Percentiles rank a stretch among this genome's conserved stretches.
phyloP scores from a whole-genome alignment of 2,888 invertebrate genomes.

The Plebejus melissa region DNA sequence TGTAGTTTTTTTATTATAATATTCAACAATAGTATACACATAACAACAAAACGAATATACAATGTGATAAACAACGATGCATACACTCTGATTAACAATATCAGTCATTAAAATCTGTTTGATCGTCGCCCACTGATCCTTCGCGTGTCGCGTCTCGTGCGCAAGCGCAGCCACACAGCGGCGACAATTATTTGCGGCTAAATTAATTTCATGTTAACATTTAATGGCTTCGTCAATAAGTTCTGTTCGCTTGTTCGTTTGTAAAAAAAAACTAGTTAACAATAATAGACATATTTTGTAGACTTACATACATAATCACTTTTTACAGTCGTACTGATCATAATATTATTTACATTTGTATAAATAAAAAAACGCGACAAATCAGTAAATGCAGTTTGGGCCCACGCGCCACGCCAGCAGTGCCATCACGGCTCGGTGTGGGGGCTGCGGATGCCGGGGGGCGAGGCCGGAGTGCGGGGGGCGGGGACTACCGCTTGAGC shows the following conservation, averaged over 20 bases:
- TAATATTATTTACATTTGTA: neutral
- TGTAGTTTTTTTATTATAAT: neutral
- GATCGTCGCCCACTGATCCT: too few species aligned
- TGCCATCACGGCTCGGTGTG: neutral
- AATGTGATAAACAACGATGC: neutral
- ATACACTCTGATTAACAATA: neutral
- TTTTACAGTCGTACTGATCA: neutral
- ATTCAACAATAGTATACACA: neutral
- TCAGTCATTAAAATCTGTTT: neutral
- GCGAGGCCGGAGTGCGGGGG: neutral
- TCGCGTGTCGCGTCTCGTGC: too few species aligned
- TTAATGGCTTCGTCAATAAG: neutral
- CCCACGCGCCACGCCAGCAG: neutral
- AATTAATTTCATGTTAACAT: neutral
- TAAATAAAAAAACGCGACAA: neutral
- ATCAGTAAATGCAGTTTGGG: neutral
- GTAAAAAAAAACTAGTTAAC: neutral
- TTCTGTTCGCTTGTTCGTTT: neutral
- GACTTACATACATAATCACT: neutral
- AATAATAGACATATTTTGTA: neutral
- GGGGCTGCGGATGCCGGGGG: neutral
- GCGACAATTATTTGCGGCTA: too few species aligned
- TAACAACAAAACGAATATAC: neutral
- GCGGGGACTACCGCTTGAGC: constrained; percentile 38
- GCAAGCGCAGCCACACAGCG: too few species aligned